A percentile compares a stretch with the other conserved stretches of the same genome.
phyloP scores from a whole-genome alignment of 2,797 vertebrate species.

The Ceyx erithaca region DNA sequence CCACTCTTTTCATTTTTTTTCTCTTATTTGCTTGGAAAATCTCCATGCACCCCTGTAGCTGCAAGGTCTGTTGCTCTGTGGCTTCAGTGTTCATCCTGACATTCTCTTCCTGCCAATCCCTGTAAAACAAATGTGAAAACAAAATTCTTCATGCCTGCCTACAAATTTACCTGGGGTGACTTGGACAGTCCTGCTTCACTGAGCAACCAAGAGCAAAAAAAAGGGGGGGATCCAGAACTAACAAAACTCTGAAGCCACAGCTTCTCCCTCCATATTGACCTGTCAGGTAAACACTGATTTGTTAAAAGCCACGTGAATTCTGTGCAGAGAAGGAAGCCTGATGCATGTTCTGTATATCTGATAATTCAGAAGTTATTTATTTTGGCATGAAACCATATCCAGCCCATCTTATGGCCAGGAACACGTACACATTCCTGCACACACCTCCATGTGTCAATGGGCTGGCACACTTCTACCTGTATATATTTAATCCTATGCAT shows the following conservation, averaged over 20 bases:
- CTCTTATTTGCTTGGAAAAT: neutral
- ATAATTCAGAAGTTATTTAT: neutral
- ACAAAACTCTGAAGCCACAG: neutral
- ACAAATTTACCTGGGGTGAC: neutral
- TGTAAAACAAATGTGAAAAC: constrained; percentile 6
- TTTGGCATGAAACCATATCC: neutral
- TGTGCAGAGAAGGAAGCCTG: neutral
- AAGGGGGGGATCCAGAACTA: neutral
- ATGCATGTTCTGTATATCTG: neutral
- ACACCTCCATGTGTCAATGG: neutral
- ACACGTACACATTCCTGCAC: neutral
- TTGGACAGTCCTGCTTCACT: neutral
- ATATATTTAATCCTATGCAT: neutral
- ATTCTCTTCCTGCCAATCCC: neutral
- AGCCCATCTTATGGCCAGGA: neutral
- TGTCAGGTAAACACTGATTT: neutral
- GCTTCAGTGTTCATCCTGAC: neutral
- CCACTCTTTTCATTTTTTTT: neutral
- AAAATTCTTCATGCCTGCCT: neutral
- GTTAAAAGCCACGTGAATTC: neutral
- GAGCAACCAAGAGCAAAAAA: neutral
- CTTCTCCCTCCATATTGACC: neutral
- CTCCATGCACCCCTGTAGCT: neutral
- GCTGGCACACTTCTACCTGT: neutral
- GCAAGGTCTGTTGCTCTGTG: neutral